These are phyloP conservation scores for Myrmophylax atrothorax DNA, from an alignment of 2,113 vertebrate species.

Conservation along the genomic window DNA sequence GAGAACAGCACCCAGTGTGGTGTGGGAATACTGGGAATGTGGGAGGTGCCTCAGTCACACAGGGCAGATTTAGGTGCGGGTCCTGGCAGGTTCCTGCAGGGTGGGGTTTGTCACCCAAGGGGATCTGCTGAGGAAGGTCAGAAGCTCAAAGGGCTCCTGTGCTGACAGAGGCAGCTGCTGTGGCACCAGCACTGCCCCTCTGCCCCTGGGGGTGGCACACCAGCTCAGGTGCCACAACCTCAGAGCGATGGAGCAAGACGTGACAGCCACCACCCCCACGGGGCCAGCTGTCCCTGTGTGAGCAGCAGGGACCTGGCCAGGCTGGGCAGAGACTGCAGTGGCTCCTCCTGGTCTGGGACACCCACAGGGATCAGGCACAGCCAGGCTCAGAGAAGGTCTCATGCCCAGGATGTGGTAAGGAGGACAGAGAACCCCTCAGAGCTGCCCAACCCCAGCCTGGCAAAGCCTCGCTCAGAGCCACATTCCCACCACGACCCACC, in stretches of 20 bases:
- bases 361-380: background rate
- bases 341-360: background rate
- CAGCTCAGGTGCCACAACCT: fast-evolving
- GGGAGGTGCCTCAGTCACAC: background rate
- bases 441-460: background rate
- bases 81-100: background rate
- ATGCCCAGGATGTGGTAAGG: background rate
- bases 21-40: background rate
- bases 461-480: background rate
- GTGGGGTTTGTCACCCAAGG: background rate
- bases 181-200: background rate
- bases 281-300: no score
- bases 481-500: fast-evolving
- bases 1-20: background rate
- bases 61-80: background rate
- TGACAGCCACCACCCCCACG: background rate
- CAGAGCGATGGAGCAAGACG: background rate
- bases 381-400: background rate
- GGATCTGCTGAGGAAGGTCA: background rate
- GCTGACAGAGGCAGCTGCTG: background rate
- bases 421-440: background rate
- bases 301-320: no score
- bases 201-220: background rate
- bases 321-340: no score
- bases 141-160: background rate